Evolutionary conservation across 2,113 vertebrate genomes (phyloP).

Genomic region (Struthio camelus): DNA sequence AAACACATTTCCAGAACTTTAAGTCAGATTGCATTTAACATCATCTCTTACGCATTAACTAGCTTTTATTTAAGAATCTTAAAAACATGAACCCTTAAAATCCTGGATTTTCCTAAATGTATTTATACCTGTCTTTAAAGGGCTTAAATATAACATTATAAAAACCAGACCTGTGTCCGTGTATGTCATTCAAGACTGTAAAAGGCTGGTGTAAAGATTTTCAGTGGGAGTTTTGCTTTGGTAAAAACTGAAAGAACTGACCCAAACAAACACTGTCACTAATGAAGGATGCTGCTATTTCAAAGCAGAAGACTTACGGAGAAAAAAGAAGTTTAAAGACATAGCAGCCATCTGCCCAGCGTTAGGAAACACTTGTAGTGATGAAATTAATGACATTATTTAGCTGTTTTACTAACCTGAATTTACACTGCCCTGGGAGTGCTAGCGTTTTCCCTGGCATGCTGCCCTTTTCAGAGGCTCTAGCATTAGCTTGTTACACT

Average conservation of each 20-base stretch:
- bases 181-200: neutral
- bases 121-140: neutral
- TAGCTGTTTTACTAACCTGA: neutral
- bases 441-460: neutral
- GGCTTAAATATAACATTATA: neutral
- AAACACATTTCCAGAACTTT: neutral
- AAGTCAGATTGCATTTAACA: neutral
- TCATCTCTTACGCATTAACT: fast-evolving
- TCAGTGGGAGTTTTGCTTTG: neutral
- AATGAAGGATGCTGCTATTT: neutral
- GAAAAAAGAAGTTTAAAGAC: neutral
- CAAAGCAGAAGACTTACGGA: neutral
- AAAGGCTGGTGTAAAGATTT: neutral
- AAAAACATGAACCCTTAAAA: neutral
- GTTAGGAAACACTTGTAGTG: neutral
- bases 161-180: neutral
- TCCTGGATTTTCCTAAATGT: neutral
- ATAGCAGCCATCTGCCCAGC: neutral
- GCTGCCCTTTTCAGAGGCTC: neutral
- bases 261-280: neutral
- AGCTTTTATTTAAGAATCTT: neutral
- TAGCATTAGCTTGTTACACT: neutral
- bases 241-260: neutral
- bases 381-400: neutral
- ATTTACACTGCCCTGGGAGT: neutral